Conservation (phyloP, 2,888 invertebrate species). For the Vannuccia rotundouncinata region DNA sequence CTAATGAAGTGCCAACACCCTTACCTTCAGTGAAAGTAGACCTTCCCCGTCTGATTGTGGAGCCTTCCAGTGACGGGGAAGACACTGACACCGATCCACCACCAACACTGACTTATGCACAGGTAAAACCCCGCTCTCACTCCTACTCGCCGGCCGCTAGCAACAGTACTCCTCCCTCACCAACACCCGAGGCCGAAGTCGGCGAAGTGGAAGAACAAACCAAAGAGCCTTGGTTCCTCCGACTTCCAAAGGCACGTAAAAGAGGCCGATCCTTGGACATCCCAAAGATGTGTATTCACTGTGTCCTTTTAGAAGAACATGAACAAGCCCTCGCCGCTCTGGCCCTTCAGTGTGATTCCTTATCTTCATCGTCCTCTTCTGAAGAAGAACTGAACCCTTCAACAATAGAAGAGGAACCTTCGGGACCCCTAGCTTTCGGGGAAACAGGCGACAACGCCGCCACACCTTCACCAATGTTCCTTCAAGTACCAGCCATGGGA, state of each 20-base stretch:
- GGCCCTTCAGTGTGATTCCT: background rate
- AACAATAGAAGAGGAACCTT: background rate
- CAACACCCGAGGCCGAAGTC: background rate
- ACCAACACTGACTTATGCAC: background rate
- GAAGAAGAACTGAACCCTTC: background rate
- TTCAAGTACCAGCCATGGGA: background rate
- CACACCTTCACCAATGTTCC: background rate
- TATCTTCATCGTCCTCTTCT: background rate
- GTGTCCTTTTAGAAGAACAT: slow-evolving; percentile 19
- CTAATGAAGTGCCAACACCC: background rate
- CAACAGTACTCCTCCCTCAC: background rate
- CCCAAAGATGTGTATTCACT: slow-evolving; percentile 30
- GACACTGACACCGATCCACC: background rate
- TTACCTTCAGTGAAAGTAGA: background rate
- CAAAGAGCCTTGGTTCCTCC: background rate
- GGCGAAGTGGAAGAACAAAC: background rate
- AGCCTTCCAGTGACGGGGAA: slow-evolving; percentile 33
- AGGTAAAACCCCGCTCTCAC: slow-evolving; percentile 19
- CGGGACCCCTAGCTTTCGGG: background rate
- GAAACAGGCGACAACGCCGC: background rate
- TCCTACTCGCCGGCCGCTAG: background rate
- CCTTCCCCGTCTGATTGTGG: slow-evolving; percentile 24
- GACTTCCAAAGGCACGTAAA: background rate
- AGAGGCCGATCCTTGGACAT: slow-evolving; percentile 28
- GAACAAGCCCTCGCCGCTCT: background rate